Conservation (phyloP, 1,140 invertebrate genomes). For the Drosophila seguyi region DNA sequence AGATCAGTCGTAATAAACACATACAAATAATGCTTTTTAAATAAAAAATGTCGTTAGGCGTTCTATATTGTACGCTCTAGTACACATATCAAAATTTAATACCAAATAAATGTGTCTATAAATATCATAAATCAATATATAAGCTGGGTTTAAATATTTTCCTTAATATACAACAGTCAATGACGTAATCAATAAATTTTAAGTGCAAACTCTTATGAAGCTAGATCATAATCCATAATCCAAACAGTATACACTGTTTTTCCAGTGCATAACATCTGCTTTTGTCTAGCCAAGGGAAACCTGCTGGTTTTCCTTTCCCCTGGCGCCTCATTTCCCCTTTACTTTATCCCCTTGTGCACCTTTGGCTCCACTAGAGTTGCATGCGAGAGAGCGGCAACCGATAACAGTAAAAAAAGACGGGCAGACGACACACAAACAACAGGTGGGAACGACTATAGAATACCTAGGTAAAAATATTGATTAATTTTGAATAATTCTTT, state of each 20-base stretch:
- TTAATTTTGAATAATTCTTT: not conserved
- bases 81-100: too few species aligned
- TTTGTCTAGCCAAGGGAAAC: constrained; percentile 71
- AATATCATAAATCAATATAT: rapidly evolving
- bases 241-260: not conserved
- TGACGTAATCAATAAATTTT: too few species aligned
- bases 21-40: not conserved
- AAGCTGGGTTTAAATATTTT: too few species aligned
- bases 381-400: constrained; percentile 54
- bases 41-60: too few species aligned
- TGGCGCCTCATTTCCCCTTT: constrained; percentile 1
- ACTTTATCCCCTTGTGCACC: constrained; percentile 6
- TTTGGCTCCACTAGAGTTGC: constrained; percentile 45
- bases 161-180: not conserved
- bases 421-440: constrained; percentile 16
- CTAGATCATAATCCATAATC: not conserved
- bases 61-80: not conserved
- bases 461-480: constrained; percentile 13
- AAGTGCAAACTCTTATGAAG: too few species aligned
- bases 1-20: too few species aligned
- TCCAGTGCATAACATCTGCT: constrained; percentile 40
- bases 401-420: constrained; percentile 65
- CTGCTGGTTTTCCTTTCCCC: constrained; percentile 45
- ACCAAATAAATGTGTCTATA: not conserved
- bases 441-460: constrained; percentile 20